phyloP scores from a whole-genome alignment of 2,113 vertebrate species.

The Petrocephalus microphthalmus region DNA sequence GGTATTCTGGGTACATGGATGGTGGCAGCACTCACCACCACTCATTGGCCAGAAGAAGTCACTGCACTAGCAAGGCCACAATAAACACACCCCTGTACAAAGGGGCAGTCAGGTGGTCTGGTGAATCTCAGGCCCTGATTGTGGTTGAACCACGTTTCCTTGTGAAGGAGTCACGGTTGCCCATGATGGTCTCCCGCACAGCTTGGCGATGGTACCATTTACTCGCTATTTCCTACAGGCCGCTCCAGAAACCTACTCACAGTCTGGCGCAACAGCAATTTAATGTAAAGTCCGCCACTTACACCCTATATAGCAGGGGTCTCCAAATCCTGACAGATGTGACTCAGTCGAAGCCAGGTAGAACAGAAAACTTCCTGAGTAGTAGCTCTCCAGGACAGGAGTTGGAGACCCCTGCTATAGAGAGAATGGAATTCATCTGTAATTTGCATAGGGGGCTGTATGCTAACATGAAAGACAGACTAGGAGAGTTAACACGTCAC shows the following conservation, averaged over 20 bases:
- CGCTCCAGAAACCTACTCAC: background rate
- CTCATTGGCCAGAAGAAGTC: background rate
- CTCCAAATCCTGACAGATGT: too few species aligned
- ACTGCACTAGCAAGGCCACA: background rate
- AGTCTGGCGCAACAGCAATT: background rate
- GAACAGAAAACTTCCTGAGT: too few species aligned
- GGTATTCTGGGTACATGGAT: background rate
- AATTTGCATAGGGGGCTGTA: background rate
- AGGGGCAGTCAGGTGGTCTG: too few species aligned
- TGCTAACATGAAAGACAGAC: background rate
- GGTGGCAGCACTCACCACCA: background rate
- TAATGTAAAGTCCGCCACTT: background rate
- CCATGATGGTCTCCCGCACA: background rate
- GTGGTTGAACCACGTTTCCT: too few species aligned
- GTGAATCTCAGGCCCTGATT: too few species aligned
- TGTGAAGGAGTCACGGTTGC: too few species aligned
- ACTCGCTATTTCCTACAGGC: background rate
- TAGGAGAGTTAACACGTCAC: background rate
- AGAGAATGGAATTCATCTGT: background rate
- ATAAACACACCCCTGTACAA: too few species aligned
- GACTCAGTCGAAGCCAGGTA: too few species aligned
- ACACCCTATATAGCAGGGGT: too few species aligned
- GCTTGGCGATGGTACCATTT: background rate
- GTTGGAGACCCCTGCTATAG: too few species aligned
- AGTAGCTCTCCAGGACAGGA: too few species aligned